Evolutionary conservation across 2,113 vertebrate species (phyloP), one percentile per base, ranked within the genome.

Genomic region (Columba livia): DNA sequence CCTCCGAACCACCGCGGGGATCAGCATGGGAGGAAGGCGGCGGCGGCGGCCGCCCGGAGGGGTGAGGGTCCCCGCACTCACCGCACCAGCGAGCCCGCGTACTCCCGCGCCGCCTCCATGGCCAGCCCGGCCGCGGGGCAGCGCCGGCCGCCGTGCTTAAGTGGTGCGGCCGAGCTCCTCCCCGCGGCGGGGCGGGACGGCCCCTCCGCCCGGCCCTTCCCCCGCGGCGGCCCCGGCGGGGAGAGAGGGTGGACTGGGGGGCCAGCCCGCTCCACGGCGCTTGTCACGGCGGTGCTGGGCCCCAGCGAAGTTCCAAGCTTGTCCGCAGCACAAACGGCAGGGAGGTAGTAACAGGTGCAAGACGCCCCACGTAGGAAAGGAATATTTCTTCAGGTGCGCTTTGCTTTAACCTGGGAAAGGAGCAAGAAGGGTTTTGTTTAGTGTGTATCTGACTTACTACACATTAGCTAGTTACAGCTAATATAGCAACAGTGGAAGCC

Each of bases 11-110:
- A 32, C 23, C 7, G 51, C 71, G 12, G 14, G 34, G 51, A 26
- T 26, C n/a, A 38, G 11, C 31, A 51, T 15, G 53, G 19, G 20
- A 4, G 23, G 20, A 4, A 6, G 15, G 28, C 26, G 9, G 23
- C 15, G 15, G 28, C 26, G 9, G 23, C 15, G 5, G 32, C 20
- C 5, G 4, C 5, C 7, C 12, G 11, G 17, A 17, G 42, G 6
- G 9, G 48, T 50, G 48, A 19, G 48, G 10, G 5, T 9, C 40
- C 73, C 54, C 15, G 3, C 54, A 95, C 98, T 97, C 71, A 96
- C 98, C 98, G 96, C 93, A 96, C 32, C 81, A 98, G 53, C 69
- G 94, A 91, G 34, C 94, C 94, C 47, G 95, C 97, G 65, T 17
- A 97, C 4, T 87, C 97, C 72, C 90, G 15, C 0, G 23, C 16